Evolutionary conservation across 2,888 invertebrate genomes (phyloP).

Genomic region (Julus scanicus): DNA sequence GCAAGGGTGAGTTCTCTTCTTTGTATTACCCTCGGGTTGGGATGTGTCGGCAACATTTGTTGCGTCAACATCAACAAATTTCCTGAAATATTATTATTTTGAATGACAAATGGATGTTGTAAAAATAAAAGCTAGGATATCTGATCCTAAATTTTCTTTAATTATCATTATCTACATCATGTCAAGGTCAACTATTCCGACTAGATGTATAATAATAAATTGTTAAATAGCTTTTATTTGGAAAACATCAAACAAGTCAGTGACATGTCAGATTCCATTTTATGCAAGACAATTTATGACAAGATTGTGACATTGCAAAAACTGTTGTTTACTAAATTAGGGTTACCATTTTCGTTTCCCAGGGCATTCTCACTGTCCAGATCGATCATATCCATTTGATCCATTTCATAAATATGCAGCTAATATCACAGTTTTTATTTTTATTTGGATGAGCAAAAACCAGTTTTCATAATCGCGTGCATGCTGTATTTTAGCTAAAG

Average conservation of each 20-base stretch:
- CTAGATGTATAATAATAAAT: no score
- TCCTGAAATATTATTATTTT: background rate
- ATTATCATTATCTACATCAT: no score
- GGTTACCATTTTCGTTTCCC: background rate
- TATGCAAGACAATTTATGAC: no score
- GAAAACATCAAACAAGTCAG: no score
- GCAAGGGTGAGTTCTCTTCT: conserved; percentile 53
- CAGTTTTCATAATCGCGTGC: background rate
- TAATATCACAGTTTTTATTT: background rate
- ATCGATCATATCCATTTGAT: conserved; percentile 17
- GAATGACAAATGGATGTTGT: no score
- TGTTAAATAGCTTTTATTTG: no score
- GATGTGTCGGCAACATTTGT: background rate
- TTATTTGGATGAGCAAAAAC: background rate
- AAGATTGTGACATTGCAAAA: no score
- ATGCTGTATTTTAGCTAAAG: background rate
- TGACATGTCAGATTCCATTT: no score
- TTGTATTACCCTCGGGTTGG: conserved; percentile 37
- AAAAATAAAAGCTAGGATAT: no score
- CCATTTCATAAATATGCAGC: background rate
- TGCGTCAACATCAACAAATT: conserved; percentile 21
- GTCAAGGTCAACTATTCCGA: no score
- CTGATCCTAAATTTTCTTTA: no score
- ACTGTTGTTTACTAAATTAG: no score
- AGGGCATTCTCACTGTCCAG: background rate